Evolutionary conservation across 2,888 invertebrate genomes (phyloP).

Genomic region (Glyphotaelius pellucidus): DNA sequence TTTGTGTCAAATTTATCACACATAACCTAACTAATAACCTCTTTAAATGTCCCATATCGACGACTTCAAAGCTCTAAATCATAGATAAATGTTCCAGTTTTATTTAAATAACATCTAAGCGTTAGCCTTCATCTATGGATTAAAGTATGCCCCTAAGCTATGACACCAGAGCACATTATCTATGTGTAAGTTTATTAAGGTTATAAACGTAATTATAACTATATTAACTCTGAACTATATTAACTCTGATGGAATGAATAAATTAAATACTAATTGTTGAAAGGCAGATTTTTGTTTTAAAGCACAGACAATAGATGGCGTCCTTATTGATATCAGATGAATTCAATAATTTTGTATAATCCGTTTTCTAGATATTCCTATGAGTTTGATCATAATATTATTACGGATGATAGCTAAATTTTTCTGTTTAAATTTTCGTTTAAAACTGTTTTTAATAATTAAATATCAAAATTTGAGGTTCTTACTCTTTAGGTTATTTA

Average conservation of each 20-base stretch:
- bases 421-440: too few species aligned
- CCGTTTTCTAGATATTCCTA: neutral
- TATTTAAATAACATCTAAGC: neutral
- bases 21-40: neutral
- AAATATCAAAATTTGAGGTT: too few species aligned
- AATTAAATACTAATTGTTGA: neutral
- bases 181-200: neutral
- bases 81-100: neutral
- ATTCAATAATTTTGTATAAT: neutral
- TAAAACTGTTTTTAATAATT: too few species aligned
- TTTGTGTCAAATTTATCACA: neutral
- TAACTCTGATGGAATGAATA: neutral
- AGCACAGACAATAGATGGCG: neutral
- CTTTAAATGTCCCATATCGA: neutral
- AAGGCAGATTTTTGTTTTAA: neutral
- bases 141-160: neutral
- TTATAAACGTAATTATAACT: neutral
- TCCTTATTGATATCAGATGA: neutral
- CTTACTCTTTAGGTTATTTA: too few species aligned
- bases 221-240: neutral
- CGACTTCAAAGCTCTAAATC: neutral
- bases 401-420: too few species aligned
- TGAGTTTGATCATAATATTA: too few species aligned
- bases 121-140: neutral
- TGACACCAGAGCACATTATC: neutral